A percentile compares a stretch with the other conserved stretches of the same genome.
phyloP scores from a whole-genome alignment of 2,113 vertebrate genomes.

The Lota lota region DNA sequence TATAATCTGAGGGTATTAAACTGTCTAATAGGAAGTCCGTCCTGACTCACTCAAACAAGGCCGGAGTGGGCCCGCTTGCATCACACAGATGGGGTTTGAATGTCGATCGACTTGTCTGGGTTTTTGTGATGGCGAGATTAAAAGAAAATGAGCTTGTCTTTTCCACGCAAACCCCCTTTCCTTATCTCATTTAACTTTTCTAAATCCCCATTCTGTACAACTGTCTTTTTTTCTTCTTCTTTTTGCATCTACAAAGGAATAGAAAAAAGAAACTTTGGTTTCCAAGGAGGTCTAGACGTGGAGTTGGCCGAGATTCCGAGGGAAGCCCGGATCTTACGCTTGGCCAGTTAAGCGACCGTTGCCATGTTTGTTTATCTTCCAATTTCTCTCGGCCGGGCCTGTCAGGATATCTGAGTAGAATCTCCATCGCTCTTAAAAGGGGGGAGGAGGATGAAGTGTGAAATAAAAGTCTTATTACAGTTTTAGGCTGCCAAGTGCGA shows the following conservation, averaged over 20 bases:
- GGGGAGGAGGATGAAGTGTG: slow-evolving; percentile 66
- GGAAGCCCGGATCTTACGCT: slow-evolving; percentile 34
- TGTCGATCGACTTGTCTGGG: slow-evolving; percentile 38
- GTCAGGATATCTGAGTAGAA: slow-evolving; percentile 55
- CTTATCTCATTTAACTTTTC: not conserved
- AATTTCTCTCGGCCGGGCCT: slow-evolving; percentile 50
- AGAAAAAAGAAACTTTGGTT: slow-evolving; percentile 14
- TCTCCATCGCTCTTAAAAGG: slow-evolving; percentile 43
- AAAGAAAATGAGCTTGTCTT: not conserved
- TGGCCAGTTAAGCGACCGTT: slow-evolving; percentile 46
- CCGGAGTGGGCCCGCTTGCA: slow-evolving; percentile 26
- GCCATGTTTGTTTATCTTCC: slow-evolving; percentile 53
- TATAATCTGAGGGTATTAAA: slow-evolving; percentile 47
- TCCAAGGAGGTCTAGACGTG: slow-evolving; percentile 20
- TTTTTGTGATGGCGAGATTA: slow-evolving; percentile 16
- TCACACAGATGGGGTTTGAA: slow-evolving; percentile 34
- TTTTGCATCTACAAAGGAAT: slow-evolving; percentile 5
- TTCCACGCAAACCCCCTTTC: not conserved
- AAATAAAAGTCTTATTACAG: slow-evolving; percentile 76
- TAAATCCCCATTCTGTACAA: slow-evolving; percentile 4
- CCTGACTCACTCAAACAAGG: slow-evolving; percentile 7
- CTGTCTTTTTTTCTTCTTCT: not conserved
- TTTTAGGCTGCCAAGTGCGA: slow-evolving; percentile 71
- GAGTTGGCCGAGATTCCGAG: slow-evolving; percentile 30
- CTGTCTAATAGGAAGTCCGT: slow-evolving; percentile 26